Conservation (phyloP, 2,888 invertebrate genomes). For the Torymus tubicola region DNA sequence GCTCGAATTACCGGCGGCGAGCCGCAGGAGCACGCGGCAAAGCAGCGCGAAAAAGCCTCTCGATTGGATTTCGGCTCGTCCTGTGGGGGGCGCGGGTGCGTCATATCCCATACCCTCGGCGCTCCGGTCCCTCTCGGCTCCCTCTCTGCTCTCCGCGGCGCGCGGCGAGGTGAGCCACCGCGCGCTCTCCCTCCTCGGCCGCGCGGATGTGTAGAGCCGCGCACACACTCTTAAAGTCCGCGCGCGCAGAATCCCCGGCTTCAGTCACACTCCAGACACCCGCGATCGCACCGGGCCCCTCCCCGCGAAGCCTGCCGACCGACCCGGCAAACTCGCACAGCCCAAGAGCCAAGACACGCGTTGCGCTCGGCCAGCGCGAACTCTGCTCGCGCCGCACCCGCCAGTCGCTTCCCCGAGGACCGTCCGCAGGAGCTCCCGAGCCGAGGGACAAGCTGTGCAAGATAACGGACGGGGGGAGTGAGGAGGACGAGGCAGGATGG, state of each 20-base stretch:
- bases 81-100: no score
- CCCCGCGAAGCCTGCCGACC: conserved; percentile 5
- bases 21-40: no score
- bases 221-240: conserved; percentile 51
- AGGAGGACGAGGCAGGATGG: conserved; percentile 39
- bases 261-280: conserved; percentile 52
- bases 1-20: no score
- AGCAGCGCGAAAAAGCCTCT: no score
- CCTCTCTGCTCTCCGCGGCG: no score
- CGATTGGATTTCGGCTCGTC: no score
- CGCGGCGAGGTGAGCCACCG: no score
- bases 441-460: conserved; percentile 23
- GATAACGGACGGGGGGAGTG: conserved; percentile 22
- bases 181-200: background rate
- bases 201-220: background rate
- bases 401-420: no score
- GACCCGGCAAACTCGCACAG: background rate
- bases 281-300: conserved; percentile 37
- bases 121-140: no score
- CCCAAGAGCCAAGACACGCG: background rate
- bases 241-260: conserved; percentile 54
- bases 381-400: no score
- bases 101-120: no score
- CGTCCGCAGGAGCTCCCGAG: background rate
- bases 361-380: no score